These are phyloP conservation scores for Cyrtodaria siliqua DNA, from an alignment of 2,888 invertebrate species.

Conservation along the genomic window DNA sequence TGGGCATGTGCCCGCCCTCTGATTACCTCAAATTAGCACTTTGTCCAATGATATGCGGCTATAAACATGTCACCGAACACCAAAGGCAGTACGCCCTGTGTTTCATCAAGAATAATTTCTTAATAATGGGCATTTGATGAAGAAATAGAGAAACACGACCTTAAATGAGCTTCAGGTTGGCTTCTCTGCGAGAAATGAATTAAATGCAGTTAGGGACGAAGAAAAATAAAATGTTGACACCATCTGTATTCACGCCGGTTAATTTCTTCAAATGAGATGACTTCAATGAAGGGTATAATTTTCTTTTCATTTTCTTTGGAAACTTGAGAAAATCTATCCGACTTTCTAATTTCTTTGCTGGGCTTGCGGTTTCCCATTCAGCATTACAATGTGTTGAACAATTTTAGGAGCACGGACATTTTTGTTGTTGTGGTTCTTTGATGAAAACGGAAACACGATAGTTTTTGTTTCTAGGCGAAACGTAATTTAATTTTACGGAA, in stretches of 20 bases:
- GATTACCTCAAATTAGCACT: slow-evolving; percentile 38
- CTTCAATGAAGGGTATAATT: too few relatives aligned
- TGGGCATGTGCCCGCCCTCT: slow-evolving; percentile 29
- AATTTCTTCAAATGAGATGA: slow-evolving; percentile 27
- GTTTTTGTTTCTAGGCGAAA: too few relatives aligned
- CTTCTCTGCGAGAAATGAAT: slow-evolving; percentile 10
- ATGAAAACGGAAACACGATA: too few relatives aligned
- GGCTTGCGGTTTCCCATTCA: too few relatives aligned
- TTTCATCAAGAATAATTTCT: slow-evolving; percentile 27
- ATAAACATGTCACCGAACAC: slow-evolving; percentile 44
- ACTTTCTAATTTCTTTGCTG: neutral
- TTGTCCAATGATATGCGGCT: slow-evolving; percentile 28
- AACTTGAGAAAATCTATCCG: slow-evolving; percentile 24
- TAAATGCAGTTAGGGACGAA: slow-evolving; percentile 4
- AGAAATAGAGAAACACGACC: slow-evolving; percentile 12
- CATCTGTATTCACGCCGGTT: slow-evolving; percentile 28
- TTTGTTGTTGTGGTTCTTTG: too few relatives aligned
- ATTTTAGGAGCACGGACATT: too few relatives aligned
- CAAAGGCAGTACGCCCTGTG: slow-evolving; percentile 21
- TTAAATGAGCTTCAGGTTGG: neutral
- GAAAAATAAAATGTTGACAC: slow-evolving; percentile 16
- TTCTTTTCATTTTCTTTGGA: slow-evolving; percentile 28
- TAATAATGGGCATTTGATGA: slow-evolving; percentile 34
- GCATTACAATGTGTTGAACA: too few relatives aligned
- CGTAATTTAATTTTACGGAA: too few relatives aligned